Base-by-base conservation (phyloP, 37 sponge, comb jelly and placozoan genomes). In the Ephydatia muelleri region DNA sequence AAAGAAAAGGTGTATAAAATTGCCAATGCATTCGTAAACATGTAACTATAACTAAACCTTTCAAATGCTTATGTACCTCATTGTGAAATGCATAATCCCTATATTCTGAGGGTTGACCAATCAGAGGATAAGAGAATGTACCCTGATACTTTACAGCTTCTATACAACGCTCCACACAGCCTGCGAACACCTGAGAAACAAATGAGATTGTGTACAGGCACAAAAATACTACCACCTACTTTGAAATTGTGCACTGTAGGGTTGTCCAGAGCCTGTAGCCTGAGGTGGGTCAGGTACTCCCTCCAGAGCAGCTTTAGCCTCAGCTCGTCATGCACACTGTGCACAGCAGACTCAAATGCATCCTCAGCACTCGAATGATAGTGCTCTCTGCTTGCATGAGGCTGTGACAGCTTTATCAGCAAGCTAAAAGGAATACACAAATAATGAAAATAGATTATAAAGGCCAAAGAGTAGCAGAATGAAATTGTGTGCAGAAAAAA, bases 321-420 rank as follows among this genome's bases (percentile, higher is more conserved):
- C n/a, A 38, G 23, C 34, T 25, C 38, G 8, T 40, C 33, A 84
- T 49, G 71, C 30, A 89, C 65, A 16, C 75, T 73, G 31, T 84
- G 84, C 0, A 89, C 48, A 31, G 84, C 89, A 2, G 84, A 83
- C 39, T 89, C 89, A 48, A 70, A 89, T 29, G 84, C 89, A 23
- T 89, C 89, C 30, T 66, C 80, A 0, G 47, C 73, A 13, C 75
- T 37, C 0, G 65, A n/a, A 39, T 78, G 86, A 72, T 78, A 49
- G 57, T 73, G 48, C 14, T 68, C 65, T 37, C 67, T 75, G 14
- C 83, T 1, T 36, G 77, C 34, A 12, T 12, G 13, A 38, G 77
- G 48, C 11, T 3, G 34, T 3, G 81, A 80, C 57, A 88, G 65
- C 78, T 88, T 77, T 5, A 82, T 77, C 26, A 88, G 38, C n/a